A percentile compares a stretch with the other conserved stretches of the same genome.
These are phyloP conservation scores for Eufriesea mexicana DNA, from an alignment of 1,140 invertebrate genomes.

Conservation along the genomic window DNA sequence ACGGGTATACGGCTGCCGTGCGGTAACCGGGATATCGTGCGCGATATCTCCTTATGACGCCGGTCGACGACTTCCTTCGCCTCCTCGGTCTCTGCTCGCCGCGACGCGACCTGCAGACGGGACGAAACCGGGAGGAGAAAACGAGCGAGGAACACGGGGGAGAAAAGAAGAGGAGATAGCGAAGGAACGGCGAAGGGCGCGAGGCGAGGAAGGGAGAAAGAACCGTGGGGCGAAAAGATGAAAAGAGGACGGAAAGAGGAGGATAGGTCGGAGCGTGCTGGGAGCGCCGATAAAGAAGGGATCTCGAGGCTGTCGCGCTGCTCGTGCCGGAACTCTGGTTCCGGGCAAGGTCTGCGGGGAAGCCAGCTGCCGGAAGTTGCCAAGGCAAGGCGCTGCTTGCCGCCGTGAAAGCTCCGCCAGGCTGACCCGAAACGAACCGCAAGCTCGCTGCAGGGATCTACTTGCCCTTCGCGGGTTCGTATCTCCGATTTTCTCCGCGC, in stretches of 20 bases:
- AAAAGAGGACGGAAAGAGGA: not conserved
- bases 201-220: too few relatives aligned
- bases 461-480: slow-evolving; percentile 55
- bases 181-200: too few relatives aligned
- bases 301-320: slow-evolving; percentile 46
- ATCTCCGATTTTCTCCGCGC: slow-evolving; percentile 42
- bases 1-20: slow-evolving; percentile 62
- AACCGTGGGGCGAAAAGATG: too few relatives aligned
- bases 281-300: slow-evolving; percentile 78
- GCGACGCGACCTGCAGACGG: slow-evolving; percentile 12
- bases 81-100: not conserved
- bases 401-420: slow-evolving; percentile 58
- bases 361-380: slow-evolving; percentile 73
- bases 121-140: too few relatives aligned
- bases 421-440: slow-evolving; percentile 43
- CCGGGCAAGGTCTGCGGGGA: slow-evolving; percentile 68
- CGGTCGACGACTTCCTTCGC: slow-evolving; percentile 58
- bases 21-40: slow-evolving; percentile 59
- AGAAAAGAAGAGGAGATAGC: not conserved
- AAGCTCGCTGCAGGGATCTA: slow-evolving; percentile 63
- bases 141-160: not conserved
- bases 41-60: slow-evolving; percentile 66
- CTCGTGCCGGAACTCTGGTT: slow-evolving; percentile 69
- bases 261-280: slow-evolving; percentile 8
- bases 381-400: slow-evolving; percentile 65